Percentiles rank a stretch among this genome's conserved stretches.
phyloP scores from a whole-genome alignment of 2,888 invertebrate genomes.

The Cheilosia grossa region DNA sequence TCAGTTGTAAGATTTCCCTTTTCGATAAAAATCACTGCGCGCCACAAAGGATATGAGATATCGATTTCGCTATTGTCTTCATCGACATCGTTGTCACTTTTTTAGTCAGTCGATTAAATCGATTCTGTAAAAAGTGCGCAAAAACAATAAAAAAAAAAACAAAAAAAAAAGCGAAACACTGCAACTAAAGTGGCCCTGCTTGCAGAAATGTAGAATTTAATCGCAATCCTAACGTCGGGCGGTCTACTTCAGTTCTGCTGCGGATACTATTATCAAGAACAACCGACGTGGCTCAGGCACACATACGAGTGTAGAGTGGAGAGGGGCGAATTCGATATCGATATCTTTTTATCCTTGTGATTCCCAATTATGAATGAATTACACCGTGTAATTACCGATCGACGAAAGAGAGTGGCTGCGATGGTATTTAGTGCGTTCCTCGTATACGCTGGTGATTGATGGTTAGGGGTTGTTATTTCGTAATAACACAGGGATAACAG shows the following conservation, averaged over 20 bases:
- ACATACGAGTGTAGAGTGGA: background rate
- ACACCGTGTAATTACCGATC: constrained; percentile 72
- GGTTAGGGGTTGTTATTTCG: constrained; percentile 72
- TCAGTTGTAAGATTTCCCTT: constrained; percentile 81
- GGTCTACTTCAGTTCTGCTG: constrained; percentile 37
- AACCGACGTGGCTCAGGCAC: too few species aligned
- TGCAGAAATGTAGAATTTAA: constrained; percentile 61
- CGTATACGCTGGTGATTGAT: constrained; percentile 61
- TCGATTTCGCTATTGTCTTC: constrained; percentile 77
- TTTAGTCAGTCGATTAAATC: constrained; percentile 75
- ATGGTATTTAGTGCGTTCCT: background rate
- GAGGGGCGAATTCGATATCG: constrained; percentile 36
- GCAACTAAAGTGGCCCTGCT: constrained; percentile 10
- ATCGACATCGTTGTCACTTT: constrained; percentile 72
- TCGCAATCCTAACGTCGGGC: constrained; percentile 71
- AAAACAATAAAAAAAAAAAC: constrained; percentile 31
- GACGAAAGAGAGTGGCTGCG: constrained; percentile 9
- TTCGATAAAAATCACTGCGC: constrained; percentile 79
- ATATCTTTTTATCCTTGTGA: constrained; percentile 70
- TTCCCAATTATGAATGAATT: constrained; percentile 74
- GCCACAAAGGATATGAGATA: constrained; percentile 79
- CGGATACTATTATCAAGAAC: background rate
- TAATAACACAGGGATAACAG: constrained; percentile 74
- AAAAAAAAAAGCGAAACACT: background rate
- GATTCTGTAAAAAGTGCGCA: constrained; percentile 56